Conservation (phyloP, 2,113 vertebrate species). For the Phylloscopus trochiloides region DNA sequence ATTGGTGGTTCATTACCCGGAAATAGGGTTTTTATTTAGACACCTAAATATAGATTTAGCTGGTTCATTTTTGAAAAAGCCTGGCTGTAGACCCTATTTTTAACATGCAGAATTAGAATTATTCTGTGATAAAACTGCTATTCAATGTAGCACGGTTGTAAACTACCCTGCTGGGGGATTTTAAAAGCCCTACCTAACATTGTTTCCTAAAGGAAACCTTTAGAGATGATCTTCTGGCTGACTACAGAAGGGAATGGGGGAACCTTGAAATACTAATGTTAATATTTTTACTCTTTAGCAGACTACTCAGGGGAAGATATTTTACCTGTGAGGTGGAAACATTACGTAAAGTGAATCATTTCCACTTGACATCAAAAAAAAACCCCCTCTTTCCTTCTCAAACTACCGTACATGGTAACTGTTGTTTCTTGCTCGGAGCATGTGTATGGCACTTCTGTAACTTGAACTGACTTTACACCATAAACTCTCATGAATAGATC, state of each 20-base stretch:
- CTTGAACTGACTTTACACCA: constrained; percentile 21
- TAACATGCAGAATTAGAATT: not conserved
- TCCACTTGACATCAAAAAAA: constrained; percentile 8
- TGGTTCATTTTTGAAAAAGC: not conserved
- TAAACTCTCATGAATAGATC: constrained; percentile 42
- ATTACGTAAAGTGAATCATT: constrained; percentile 43
- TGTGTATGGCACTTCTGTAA: not conserved
- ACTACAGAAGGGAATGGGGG: not conserved
- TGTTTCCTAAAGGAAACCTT: constrained; percentile 10
- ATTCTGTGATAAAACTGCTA: not conserved
- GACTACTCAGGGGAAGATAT: constrained; percentile 29
- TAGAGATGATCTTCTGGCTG: constrained; percentile 23
- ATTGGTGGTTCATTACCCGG: not conserved
- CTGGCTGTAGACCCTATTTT: not conserved
- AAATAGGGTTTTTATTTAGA: not conserved
- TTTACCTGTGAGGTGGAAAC: constrained; percentile 37
- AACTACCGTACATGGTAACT: not conserved
- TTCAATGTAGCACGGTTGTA: not conserved
- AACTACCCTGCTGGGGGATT: not conserved
- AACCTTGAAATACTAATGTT: constrained; percentile 18
- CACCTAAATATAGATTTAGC: not conserved
- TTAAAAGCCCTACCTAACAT: not conserved
- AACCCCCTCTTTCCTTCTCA: not conserved
- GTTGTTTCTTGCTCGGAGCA: constrained; percentile 23
- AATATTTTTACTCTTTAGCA: constrained; percentile 36